Evolutionary conservation across 2,113 vertebrate species (phyloP).

Genomic region (Hydrolagus affinis): DNA sequence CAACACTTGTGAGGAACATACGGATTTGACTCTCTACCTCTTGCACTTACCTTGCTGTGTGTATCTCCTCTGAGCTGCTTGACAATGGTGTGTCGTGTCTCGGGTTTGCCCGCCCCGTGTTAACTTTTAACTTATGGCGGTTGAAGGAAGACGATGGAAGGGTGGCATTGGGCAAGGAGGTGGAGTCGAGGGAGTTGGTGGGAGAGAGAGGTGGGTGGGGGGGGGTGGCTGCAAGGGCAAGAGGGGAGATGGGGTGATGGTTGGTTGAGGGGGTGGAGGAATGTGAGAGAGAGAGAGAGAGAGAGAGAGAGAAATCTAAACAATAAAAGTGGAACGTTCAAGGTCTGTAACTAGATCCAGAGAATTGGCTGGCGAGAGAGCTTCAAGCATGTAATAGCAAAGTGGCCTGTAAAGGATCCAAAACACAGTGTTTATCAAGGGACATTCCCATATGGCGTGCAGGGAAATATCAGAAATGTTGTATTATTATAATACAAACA

Average conservation of each 20-base stretch:
- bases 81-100: no score
- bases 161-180: no score
- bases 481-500: slow-evolving; percentile 22
- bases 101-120: not conserved
- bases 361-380: not conserved
- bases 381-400: not conserved
- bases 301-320: not conserved
- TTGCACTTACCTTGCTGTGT: no score
- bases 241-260: no score
- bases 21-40: no score
- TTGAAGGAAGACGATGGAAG: not conserved
- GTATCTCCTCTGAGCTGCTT: not conserved
- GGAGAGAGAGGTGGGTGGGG: no score
- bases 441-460: slow-evolving; percentile 28
- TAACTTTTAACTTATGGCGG: no score
- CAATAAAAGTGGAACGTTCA: not conserved
- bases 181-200: not conserved
- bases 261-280: not conserved
- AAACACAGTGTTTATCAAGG: slow-evolving; percentile 11
- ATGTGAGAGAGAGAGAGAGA: not conserved
- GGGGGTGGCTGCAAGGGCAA: no score
- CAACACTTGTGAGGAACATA: no score
- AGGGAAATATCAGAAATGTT: slow-evolving; percentile 10
- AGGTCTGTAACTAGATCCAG: slow-evolving; percentile 5
- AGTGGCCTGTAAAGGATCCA: not conserved